Base-by-base conservation (phyloP, 2,888 invertebrate species). In the Trimorus sp. region DNA sequence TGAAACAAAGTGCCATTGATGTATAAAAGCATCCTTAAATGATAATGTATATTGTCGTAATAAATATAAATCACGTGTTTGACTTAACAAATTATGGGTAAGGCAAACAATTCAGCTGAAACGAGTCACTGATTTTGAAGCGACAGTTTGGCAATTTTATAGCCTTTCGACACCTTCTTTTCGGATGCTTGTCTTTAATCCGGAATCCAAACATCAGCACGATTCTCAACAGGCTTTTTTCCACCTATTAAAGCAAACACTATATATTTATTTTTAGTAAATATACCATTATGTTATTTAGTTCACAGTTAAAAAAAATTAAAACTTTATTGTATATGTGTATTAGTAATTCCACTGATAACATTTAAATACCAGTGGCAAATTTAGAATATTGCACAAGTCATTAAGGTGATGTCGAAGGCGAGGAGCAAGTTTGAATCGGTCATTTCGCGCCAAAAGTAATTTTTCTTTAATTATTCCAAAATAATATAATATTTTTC, bases 201-300 rank as follows among this genome's bases (percentile, higher is more conserved):
- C 54, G 16, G 48, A n/a, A n/a, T n/a, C 99, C 99, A 99, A 59
- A 99, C 98, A 9, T 98, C 98, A 38, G 98, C 98, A 91, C 98
- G 97, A 87, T 97, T 97, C 86, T 96, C 96, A 0, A 97, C 96
- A 7, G 98, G 97, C 89, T 98, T 97, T 91, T 98, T 98, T 48
- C 99, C 99, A 93, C 97, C 97, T 97, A 87, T 14, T 83, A 86
- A 69, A 26, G 51, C 63, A 16, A 82, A 42, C 82, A 56, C n/a
- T n/a, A n/a, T n/a, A 48, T n/a, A 6, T 48, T 48, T n/a, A 45
- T 42, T 70, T 12, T 37, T 56, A 54, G n/a, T 70, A 11, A 48
- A 59, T 16, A 58, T 62, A 53, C 16, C 15, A 38, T 38, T n/a
- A n/a, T 38, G 8, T 38, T 38, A 7, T 38, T 38, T 38, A 38